Conservation (phyloP, 2,113 vertebrate species). For the Anguilla rostrata region DNA sequence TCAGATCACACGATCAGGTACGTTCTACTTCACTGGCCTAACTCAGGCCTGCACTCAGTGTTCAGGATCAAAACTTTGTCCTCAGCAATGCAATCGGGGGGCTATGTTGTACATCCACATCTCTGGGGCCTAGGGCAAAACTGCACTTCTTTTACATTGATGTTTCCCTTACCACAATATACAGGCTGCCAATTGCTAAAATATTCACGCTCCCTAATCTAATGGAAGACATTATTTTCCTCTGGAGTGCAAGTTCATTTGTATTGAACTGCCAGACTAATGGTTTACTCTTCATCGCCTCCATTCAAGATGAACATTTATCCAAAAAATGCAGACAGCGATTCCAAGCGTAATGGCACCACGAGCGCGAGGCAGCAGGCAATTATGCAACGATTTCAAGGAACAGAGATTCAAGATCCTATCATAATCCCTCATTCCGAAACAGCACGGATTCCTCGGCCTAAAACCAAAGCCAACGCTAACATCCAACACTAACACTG, state of each 20-base stretch:
- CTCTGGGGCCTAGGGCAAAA: neutral
- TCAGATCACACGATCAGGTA: neutral
- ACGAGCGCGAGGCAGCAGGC: neutral
- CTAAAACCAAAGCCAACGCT: too few relatives aligned
- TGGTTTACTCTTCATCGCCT: neutral
- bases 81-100: neutral
- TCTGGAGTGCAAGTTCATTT: neutral
- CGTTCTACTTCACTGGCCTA: too few relatives aligned
- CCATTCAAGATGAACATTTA: neutral
- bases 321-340: neutral
- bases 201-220: neutral
- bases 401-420: neutral
- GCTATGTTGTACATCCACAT: too few relatives aligned
- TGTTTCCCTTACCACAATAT: neutral
- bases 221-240: neutral
- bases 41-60: neutral
- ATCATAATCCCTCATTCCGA: neutral
- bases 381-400: neutral
- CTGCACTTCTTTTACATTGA: neutral
- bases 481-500: too few relatives aligned
- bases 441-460: neutral
- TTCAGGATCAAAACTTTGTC: neutral
- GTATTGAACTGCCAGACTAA: neutral
- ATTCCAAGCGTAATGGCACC: neutral
- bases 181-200: neutral